phyloP scores from a whole-genome alignment of 2,797 vertebrate genomes.

The Pseudomugil tenellus region DNA sequence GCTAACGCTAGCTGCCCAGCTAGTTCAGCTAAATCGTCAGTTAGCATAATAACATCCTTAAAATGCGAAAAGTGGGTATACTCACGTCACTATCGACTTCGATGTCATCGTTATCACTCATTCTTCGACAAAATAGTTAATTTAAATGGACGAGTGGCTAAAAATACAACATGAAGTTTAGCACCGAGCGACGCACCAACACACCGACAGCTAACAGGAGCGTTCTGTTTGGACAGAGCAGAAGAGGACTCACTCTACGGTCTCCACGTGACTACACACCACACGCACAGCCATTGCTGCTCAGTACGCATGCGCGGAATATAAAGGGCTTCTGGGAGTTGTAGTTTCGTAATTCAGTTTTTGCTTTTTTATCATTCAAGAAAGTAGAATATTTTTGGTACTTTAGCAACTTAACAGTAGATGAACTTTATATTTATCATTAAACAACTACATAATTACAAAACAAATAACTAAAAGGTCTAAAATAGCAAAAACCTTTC shows the following conservation, averaged over 20 bases:
- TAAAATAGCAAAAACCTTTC: rapidly evolving
- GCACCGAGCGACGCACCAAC: constrained; percentile 72
- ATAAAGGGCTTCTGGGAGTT: constrained; percentile 16
- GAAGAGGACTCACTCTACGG: constrained; percentile 64
- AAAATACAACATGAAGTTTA: constrained; percentile 81
- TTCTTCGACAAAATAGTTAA: constrained; percentile 83
- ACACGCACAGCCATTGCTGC: constrained; percentile 64
- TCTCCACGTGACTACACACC: constrained; percentile 82
- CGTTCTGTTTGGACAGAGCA: constrained; percentile 76
- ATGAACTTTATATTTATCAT: background rate
- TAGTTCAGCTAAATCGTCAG: constrained; percentile 63
- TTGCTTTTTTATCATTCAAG: rapidly evolving
- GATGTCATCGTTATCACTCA: constrained; percentile 99
- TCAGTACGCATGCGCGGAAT: constrained; percentile 66
- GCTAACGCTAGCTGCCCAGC: constrained; percentile 74
- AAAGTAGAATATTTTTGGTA: rapidly evolving
- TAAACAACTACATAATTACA: background rate
- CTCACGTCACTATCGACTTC: constrained; percentile 99
- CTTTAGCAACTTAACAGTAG: background rate
- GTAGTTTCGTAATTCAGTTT: rapidly evolving
- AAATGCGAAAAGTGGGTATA: constrained; percentile 57
- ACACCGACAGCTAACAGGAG: constrained; percentile 56
- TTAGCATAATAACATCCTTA: constrained; percentile 44
- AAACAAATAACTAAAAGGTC: rapidly evolving
- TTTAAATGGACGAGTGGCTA: constrained; percentile 74